A percentile compares a stretch with the other conserved stretches of the same genome.
Conservation (phyloP, 92 coral and sea anemone genomes). For the Montipora capitata region DNA sequence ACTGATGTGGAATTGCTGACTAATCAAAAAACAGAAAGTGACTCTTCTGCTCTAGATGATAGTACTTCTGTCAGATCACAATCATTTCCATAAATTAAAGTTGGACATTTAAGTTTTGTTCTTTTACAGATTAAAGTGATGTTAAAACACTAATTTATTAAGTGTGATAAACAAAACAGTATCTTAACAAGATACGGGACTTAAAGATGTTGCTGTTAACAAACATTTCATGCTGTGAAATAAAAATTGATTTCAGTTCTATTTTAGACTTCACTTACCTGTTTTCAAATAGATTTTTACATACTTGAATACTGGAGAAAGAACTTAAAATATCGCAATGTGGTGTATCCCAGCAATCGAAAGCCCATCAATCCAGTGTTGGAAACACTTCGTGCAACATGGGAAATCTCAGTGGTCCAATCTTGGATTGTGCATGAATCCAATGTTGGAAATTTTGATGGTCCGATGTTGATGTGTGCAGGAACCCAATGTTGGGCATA, state of each 20-base stretch:
- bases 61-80: slow-evolving; percentile 23
- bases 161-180: too few species aligned
- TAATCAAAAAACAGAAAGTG: slow-evolving; percentile 15
- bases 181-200: too few species aligned
- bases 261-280: too few species aligned
- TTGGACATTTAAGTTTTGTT: too few species aligned
- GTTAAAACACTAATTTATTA: too few species aligned
- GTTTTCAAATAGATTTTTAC: too few species aligned
- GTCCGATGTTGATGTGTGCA: slow-evolving; percentile 46
- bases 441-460: slow-evolving; percentile 40
- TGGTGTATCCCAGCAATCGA: not conserved
- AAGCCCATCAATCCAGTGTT: slow-evolving; percentile 35
- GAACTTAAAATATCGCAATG: too few species aligned
- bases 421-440: slow-evolving; percentile 21
- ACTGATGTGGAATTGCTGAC: not conserved
- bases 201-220: too few species aligned
- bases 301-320: too few species aligned
- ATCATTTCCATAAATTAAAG: slow-evolving; percentile 15
- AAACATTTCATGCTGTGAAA: too few species aligned
- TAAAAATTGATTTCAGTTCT: too few species aligned
- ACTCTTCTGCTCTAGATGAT: slow-evolving; percentile 45
- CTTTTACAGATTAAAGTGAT: too few species aligned
- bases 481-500: not conserved
- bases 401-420: slow-evolving; percentile 29
- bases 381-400: slow-evolving; percentile 38